Conservation (phyloP, 1,140 invertebrate species). For the Ylistrum balloti region DNA sequence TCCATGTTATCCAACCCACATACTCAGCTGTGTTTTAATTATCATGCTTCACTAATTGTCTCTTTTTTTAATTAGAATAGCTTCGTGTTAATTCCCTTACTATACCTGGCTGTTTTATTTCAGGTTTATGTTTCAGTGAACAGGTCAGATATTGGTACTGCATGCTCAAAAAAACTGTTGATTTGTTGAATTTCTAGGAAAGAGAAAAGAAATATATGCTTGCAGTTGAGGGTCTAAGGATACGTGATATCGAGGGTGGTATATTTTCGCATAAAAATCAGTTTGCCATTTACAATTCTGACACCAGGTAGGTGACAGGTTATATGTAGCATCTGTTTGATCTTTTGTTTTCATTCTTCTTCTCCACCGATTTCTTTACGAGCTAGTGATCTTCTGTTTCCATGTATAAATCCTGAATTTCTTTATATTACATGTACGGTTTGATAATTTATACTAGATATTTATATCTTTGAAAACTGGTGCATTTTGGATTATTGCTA, state of each 20-base stretch:
- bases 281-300: slow-evolving; percentile 99
- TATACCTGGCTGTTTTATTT: neutral
- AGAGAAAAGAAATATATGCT: slow-evolving; percentile 16
- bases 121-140: neutral
- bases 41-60: slow-evolving; percentile 25
- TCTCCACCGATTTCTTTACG: neutral
- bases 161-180: slow-evolving; percentile 18
- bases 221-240: neutral
- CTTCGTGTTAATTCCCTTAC: neutral
- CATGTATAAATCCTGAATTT: neutral
- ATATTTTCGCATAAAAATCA: slow-evolving; percentile 99
- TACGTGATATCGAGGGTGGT: slow-evolving; percentile 91
- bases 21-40: neutral
- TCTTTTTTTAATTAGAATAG: neutral
- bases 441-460: too few relatives aligned
- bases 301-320: slow-evolving; percentile 68
- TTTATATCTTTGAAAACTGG: too few relatives aligned
- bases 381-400: neutral
- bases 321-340: slow-evolving; percentile 11
- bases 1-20: neutral
- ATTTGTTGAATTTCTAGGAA: slow-evolving; percentile 40
- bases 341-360: neutral
- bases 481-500: too few relatives aligned
- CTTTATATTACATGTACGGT: too few relatives aligned
- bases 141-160: neutral